A percentile compares a stretch with the other conserved stretches of the same genome.
Evolutionary conservation across 2,888 invertebrate species (phyloP).

Genomic region (Aleiodes leptofemur): DNA sequence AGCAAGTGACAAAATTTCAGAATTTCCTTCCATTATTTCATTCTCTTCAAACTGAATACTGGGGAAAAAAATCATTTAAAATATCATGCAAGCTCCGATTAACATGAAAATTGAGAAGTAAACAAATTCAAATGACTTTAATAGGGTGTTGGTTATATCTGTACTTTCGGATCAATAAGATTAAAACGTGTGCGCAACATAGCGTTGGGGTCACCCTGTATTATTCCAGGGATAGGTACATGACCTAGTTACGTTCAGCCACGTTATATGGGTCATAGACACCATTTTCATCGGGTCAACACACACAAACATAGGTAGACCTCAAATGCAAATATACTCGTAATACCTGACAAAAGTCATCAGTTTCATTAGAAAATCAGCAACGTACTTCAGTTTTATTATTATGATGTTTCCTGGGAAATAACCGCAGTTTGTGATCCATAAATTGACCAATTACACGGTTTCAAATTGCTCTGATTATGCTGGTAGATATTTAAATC

Average conservation of each 20-base stretch:
- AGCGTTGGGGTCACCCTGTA: slow-evolving; percentile 66
- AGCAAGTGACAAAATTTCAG: too few species aligned
- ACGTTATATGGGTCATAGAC: slow-evolving; percentile 74
- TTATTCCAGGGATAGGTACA: slow-evolving; percentile 73
- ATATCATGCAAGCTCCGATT: too few species aligned
- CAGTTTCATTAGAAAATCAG: too few species aligned
- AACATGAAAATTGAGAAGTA: neutral
- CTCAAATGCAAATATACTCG: neutral
- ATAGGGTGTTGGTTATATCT: neutral
- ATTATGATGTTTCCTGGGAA: too few species aligned
- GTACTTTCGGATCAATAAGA: slow-evolving; percentile 45
- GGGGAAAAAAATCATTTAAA: too few species aligned
- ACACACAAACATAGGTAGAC: neutral
- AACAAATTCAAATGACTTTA: neutral
- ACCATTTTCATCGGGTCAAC: slow-evolving; percentile 64
- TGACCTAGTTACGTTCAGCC: slow-evolving; percentile 72
- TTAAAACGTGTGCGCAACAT: slow-evolving; percentile 46
- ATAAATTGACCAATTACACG: too few species aligned
- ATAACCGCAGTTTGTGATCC: too few species aligned
- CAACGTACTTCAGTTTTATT: too few species aligned
- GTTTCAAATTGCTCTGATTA: too few species aligned
- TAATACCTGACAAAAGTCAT: neutral
- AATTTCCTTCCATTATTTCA: too few species aligned
- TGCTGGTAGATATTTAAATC: too few species aligned
- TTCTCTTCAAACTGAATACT: too few species aligned